Evolutionary conservation across 2,888 invertebrate species (phyloP).

Genomic region (Pyrrhosoma nymphula): DNA sequence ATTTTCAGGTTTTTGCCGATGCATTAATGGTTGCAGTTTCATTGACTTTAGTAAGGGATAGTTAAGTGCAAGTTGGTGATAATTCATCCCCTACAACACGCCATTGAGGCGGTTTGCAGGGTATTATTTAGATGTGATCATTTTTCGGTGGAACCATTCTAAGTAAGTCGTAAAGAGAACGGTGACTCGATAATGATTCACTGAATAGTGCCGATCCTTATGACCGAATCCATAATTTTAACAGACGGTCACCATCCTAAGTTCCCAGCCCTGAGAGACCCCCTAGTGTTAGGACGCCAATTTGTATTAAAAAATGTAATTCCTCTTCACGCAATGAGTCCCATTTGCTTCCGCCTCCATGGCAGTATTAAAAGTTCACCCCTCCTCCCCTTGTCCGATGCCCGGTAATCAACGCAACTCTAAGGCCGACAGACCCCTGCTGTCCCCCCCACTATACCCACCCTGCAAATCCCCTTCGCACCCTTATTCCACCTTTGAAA

Average conservation of each 20-base stretch:
- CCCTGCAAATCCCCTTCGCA: background rate
- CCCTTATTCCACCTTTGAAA: background rate
- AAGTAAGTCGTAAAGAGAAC: no score
- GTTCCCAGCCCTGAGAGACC: background rate
- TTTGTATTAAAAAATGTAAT: background rate
- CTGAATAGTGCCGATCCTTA: background rate
- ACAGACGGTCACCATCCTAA: background rate
- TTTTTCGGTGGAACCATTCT: no score
- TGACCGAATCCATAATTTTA: background rate
- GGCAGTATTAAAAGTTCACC: background rate
- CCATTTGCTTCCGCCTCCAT: background rate
- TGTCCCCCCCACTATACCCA: background rate
- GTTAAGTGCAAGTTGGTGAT: no score
- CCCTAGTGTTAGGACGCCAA: background rate
- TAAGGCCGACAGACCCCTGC: background rate
- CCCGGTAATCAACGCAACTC: conserved; percentile 14
- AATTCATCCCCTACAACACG: no score
- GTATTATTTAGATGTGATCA: no score
- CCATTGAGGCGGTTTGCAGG: no score
- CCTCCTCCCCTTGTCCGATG: background rate
- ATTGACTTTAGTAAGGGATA: no score
- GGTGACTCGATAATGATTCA: no score
- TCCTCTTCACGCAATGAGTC: background rate
- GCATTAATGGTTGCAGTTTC: no score
- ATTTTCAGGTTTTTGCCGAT: no score